Evolutionary conservation across 2,797 vertebrate genomes (phyloP).

Genomic region (Brachyrhaphis roseni): DNA sequence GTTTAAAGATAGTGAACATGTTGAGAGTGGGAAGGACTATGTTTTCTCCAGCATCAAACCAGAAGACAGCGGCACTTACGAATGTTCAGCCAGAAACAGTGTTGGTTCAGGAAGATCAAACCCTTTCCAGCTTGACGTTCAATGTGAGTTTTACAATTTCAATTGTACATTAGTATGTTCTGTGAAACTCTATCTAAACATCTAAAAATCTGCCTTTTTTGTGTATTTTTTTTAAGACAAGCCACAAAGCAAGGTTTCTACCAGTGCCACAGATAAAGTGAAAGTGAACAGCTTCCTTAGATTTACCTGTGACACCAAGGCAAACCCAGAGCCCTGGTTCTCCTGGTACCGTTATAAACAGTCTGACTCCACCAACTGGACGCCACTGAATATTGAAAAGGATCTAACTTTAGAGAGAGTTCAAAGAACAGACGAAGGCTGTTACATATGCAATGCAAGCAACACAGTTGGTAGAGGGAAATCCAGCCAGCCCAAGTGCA

Average conservation of each 20-base stretch:
- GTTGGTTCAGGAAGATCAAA: neutral
- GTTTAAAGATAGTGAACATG: fast-evolving
- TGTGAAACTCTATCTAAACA: neutral
- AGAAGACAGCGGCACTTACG: constrained; percentile 26
- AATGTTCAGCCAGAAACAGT: constrained; percentile 23
- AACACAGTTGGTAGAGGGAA: constrained; percentile 36
- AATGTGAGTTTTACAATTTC: constrained; percentile 61
- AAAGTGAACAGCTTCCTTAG: fast-evolving
- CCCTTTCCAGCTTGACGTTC: fast-evolving
- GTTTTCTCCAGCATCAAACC: fast-evolving
- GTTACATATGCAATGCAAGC: constrained; percentile 58
- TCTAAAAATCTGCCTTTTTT: neutral
- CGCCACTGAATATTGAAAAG: fast-evolving
- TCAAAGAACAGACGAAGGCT: constrained; percentile 46
- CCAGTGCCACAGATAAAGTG: fast-evolving
- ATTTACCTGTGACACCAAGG: constrained; percentile 46
- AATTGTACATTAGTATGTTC: neutral
- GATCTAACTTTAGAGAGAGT: fast-evolving
- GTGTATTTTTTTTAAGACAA: constrained; percentile 47
- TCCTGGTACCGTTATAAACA: constrained; percentile 51
- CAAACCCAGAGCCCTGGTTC: constrained; percentile 26
- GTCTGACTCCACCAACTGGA: neutral
- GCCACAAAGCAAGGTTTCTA: constrained; percentile 30
- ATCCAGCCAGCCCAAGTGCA: neutral
- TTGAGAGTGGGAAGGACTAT: fast-evolving